Base-by-base conservation (phyloP, 2,113 vertebrate genomes). In the Cygnus atratus region DNA sequence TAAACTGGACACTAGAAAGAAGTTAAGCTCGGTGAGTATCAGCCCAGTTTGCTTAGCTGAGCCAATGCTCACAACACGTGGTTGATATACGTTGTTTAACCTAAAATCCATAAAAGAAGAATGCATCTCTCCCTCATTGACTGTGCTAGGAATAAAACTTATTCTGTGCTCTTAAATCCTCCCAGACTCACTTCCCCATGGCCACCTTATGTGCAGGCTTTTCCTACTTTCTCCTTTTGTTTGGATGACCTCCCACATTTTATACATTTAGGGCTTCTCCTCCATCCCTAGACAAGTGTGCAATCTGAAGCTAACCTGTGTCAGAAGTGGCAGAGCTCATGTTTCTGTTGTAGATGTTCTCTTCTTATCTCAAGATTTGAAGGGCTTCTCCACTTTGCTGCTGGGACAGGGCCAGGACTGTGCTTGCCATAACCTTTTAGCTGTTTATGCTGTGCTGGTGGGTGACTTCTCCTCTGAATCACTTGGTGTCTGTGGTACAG, bases 101-200 rank as follows among this genome's bases (percentile, higher is more conserved):
- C 12, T 74, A 71, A 87, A 91, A 72, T 19, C 14, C 20, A 19
- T 59, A 88, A 21, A 65, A 82, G 31, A 67, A 87, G 44, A 84
- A 75, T 13, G 6, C 28, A 35, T 10, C 9, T 44, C n/a, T 52
- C 31, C 8, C 7, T 77, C 62, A 35, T 14, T 57, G 39, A 44
- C 55, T 74, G 16, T 71, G 31, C 18, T 48, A 59, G 25, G 26
- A 73, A 75, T n/a, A 87, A 88, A 74, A 88, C 19, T 71, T 80
- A 25, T 18, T 92, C 50, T 37, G 26, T 84, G n/a, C 72, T 70
- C 41, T 67, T 83, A 57, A 91, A 86, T 84, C 21, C 22, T 95
- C 39, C 52, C 44, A 43, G 46, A 31, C 43, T n/a, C 29, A 22
- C 31, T 90, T 58, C 16, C 31, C 44, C 75, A 57, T 78, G 19